Evolutionary conservation across 2,888 invertebrate genomes (phyloP).

Genomic region (Ectobius pallidus): DNA sequence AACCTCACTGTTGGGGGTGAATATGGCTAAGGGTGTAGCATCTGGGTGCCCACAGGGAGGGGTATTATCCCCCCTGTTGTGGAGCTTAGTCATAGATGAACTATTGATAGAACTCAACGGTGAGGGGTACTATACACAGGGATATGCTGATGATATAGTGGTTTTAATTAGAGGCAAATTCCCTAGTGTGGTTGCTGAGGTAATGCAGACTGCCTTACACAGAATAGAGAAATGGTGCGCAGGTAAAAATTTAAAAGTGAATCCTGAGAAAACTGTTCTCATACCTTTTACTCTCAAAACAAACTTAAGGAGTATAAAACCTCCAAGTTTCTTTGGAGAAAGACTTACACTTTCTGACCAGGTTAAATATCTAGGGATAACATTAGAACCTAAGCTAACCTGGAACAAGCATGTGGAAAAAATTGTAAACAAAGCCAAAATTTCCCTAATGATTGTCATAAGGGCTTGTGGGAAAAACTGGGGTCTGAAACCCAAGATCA

Average conservation of each 20-base stretch:
- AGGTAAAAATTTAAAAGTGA: neutral
- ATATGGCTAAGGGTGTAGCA: neutral
- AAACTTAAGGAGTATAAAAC: neutral
- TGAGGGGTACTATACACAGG: neutral
- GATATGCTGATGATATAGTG: neutral
- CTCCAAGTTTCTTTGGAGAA: neutral
- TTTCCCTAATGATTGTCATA: neutral
- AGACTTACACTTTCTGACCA: neutral
- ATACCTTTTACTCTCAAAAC: neutral
- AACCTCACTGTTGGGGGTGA: neutral
- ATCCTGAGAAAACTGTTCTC: too few relatives aligned
- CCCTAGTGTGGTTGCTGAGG: neutral
- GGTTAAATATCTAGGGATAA: neutral
- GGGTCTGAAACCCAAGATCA: neutral
- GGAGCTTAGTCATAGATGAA: constrained; percentile 47
- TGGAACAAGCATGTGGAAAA: neutral
- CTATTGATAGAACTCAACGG: constrained; percentile 41
- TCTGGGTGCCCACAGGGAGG: constrained; percentile 49
- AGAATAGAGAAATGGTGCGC: neutral
- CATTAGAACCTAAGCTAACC: neutral
- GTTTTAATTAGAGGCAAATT: neutral
- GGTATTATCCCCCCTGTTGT: constrained; percentile 48
- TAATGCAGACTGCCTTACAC: neutral
- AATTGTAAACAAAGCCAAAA: neutral
- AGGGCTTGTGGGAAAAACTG: neutral